Evolutionary conservation across 2,888 invertebrate genomes (phyloP).

Genomic region (Nephrotoma appendiculata): DNA sequence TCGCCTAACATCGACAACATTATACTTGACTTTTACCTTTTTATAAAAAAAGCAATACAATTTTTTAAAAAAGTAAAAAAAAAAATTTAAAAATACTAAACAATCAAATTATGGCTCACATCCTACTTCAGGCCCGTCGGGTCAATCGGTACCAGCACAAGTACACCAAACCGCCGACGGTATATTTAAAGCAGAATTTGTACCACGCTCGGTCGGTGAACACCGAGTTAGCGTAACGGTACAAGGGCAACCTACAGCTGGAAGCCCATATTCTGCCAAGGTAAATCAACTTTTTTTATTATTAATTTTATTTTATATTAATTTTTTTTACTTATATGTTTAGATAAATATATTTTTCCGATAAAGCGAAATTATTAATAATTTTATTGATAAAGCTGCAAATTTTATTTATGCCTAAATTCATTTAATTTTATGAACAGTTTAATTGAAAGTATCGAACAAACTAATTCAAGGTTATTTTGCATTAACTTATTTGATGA

Average conservation of each 20-base stretch:
- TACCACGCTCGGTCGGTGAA: conserved; percentile 80
- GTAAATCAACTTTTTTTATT: conserved; percentile 23
- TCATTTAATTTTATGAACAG: no score
- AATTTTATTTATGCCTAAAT: no score
- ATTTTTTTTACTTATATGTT: neutral
- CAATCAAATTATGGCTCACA: conserved; percentile 1
- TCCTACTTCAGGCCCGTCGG: conserved; percentile 61
- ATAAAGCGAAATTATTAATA: no score
- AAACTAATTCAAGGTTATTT: no score
- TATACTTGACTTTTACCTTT: neutral
- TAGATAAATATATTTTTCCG: no score
- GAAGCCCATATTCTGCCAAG: conserved; percentile 89
- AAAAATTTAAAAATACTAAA: neutral
- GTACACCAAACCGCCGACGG: conserved; percentile 71
- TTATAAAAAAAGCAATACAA: neutral
- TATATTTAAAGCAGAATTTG: conserved; percentile 80
- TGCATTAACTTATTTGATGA: no score
- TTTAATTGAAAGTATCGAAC: no score
- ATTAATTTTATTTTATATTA: neutral
- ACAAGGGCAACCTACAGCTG: conserved; percentile 66
- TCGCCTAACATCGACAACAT: neutral
- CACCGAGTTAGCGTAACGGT: conserved; percentile 80
- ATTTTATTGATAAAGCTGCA: no score
- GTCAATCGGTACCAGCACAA: conserved; percentile 78
- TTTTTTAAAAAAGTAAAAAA: neutral